A percentile compares a stretch with the other conserved stretches of the same genome.
Evolutionary conservation across 2,113 vertebrate species (phyloP).

Genomic region (Ellobius talpinus): DNA sequence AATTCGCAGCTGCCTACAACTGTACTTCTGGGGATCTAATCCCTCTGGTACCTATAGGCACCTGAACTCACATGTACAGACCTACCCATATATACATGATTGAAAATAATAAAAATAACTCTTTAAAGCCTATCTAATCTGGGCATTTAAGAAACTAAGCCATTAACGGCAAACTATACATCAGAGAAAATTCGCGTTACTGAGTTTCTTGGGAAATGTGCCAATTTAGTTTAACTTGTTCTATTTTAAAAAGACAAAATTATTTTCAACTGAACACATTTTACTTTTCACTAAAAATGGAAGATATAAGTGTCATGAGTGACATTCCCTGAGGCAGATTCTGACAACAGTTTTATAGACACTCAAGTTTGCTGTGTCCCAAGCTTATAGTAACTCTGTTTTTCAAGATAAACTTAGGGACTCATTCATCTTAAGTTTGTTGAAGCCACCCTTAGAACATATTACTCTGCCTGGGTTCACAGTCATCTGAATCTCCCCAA

Average conservation of each 20-base stretch:
- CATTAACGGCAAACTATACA: not conserved
- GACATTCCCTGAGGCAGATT: not conserved
- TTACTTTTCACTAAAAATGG: not conserved
- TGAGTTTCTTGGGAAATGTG: not conserved
- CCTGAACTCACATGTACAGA: not conserved
- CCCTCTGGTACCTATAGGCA: not conserved
- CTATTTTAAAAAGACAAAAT: not conserved
- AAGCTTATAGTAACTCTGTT: not conserved
- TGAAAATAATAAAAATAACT: not conserved
- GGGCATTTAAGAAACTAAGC: not conserved
- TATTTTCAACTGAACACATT: slow-evolving; percentile 37
- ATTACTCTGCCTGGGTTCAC: not conserved
- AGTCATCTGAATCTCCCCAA: not conserved
- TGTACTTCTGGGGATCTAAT: not conserved
- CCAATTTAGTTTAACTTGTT: slow-evolving; percentile 34
- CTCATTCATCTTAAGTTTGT: not conserved
- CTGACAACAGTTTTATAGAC: slow-evolving; percentile 23
- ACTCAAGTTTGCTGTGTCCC: not conserved
- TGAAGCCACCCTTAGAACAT: not conserved
- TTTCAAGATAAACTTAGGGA: slow-evolving; percentile 5
- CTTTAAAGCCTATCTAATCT: not conserved
- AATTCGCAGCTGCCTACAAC: not conserved
- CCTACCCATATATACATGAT: not conserved
- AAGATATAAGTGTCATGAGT: not conserved
- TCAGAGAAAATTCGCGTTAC: not conserved